Percentiles rank a stretch among this genome's conserved stretches.
These are phyloP conservation scores for Oncorhynchus keta DNA, from an alignment of 2,113 vertebrate genomes.

Conservation along the genomic window DNA sequence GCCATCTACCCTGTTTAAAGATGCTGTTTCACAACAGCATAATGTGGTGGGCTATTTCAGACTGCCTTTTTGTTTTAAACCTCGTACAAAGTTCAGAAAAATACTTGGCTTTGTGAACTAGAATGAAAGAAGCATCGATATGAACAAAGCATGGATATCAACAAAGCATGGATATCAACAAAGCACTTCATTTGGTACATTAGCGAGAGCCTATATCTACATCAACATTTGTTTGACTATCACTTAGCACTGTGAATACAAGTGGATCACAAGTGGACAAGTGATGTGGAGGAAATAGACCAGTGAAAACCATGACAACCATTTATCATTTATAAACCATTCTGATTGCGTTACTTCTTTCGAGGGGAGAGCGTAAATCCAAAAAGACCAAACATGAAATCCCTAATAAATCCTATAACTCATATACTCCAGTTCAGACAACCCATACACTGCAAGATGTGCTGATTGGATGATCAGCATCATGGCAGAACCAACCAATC, in stretches of 20 bases:
- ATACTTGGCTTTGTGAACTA: background rate
- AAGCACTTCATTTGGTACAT: no score
- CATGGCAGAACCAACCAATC: conserved; percentile 17
- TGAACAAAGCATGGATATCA: no score
- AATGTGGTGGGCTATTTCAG: background rate
- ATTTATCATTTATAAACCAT: no score
- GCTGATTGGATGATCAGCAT: conserved; percentile 85
- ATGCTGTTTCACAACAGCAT: background rate
- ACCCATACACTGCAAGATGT: conserved; percentile 17
- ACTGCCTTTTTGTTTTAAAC: no score
- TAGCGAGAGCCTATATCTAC: no score
- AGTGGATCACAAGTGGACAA: background rate
- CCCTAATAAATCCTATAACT: background rate
- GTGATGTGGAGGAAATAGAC: background rate
- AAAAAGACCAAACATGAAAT: background rate
- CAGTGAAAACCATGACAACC: no score
- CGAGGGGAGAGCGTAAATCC: no score
- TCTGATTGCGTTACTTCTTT: no score
- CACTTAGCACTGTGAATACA: background rate
- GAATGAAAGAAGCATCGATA: background rate
- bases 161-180: no score
- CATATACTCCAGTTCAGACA: background rate
- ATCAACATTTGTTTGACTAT: background rate
- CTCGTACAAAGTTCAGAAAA: background rate
- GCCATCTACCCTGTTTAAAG: background rate